Conservation (phyloP, 2,797 vertebrate genomes). For the Rallus crepitans region DNA sequence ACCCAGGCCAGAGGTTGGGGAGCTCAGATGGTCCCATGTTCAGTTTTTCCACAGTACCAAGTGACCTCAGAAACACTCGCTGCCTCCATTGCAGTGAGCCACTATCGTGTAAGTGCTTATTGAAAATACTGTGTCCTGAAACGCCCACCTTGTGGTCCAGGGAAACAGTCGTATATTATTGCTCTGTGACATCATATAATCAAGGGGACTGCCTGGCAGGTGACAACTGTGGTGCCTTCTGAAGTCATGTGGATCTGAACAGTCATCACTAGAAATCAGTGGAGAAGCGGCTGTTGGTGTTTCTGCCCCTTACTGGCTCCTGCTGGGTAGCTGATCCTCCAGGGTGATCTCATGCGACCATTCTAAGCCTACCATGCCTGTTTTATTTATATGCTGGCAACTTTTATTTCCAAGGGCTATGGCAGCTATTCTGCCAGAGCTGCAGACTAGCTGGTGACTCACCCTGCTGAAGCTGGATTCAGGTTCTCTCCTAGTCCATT, state of each 20-base stretch:
- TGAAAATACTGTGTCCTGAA: neutral
- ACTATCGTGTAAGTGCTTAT: neutral
- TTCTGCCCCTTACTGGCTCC: neutral
- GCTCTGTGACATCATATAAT: neutral
- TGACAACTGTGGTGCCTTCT: neutral
- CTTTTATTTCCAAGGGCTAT: neutral
- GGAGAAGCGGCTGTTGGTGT: neutral
- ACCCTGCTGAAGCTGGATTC: neutral
- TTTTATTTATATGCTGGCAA: neutral
- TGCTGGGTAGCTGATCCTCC: neutral
- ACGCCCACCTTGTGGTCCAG: neutral
- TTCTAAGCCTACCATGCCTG: neutral
- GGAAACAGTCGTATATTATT: neutral
- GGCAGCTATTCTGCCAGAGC: neutral
- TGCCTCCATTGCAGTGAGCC: neutral
- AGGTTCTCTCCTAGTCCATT: neutral
- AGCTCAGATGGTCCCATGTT: neutral
- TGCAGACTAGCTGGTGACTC: neutral
- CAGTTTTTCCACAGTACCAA: neutral
- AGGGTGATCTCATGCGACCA: neutral
- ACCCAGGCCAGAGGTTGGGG: neutral
- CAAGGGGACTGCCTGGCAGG: neutral
- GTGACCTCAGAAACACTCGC: neutral
- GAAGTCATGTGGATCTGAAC: neutral
- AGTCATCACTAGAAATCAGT: conserved; percentile 3